Evolutionary conservation across 92 coral and sea anemone species (phyloP), one percentile per base, ranked within the genome.

Genomic region (Zoanthus solanderi): DNA sequence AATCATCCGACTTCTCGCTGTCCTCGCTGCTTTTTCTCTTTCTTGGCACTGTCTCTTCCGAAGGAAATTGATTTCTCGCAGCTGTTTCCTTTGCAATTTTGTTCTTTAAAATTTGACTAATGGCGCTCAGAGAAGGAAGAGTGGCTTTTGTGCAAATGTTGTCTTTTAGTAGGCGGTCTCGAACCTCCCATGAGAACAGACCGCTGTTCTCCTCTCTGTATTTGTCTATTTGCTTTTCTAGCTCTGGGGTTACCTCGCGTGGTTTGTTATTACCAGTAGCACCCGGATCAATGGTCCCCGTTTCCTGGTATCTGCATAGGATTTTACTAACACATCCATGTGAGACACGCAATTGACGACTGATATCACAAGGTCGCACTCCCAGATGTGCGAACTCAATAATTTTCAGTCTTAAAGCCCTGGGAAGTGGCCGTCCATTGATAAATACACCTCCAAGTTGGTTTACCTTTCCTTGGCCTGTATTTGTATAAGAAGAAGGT

Each of bases 291-390:
- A 96, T 94, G 37, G 99, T 93, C 13, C 99, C 99, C 0, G 99
- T 96, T 72, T 96, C 98, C 89, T 96, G 99, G 87, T 93, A 96
- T 46, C 99, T 92, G 88, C 98, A 96, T 42, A 96, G 94, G 34
- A 96, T 96, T 80, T 96, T 96, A 71, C 99, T 96, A 1, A 96
- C 99, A 61, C 99, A 96, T 65, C 99, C 99, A 76, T 96, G 99
- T 23, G 99, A 96, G 30, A 96, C 99, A 13, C 99, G 93, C n/a
- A 96, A 91, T 87, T 96, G 98, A 44, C 99, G 94, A 76, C 99
- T 96, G 84, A 96, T 96, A 78, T 96, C 99, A 60, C 98, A 96
- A 3, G 99, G 99, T n/a, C 99, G 94, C 29, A 96, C 98, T 6
- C 99, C 98, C 91, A 93, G 77, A 78, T 96, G 99, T 3, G 99